These are phyloP conservation scores for Aurelia aurita DNA, from an alignment of 30 jellyfish, hydroid and myxozoan species.

Conservation along the genomic window DNA sequence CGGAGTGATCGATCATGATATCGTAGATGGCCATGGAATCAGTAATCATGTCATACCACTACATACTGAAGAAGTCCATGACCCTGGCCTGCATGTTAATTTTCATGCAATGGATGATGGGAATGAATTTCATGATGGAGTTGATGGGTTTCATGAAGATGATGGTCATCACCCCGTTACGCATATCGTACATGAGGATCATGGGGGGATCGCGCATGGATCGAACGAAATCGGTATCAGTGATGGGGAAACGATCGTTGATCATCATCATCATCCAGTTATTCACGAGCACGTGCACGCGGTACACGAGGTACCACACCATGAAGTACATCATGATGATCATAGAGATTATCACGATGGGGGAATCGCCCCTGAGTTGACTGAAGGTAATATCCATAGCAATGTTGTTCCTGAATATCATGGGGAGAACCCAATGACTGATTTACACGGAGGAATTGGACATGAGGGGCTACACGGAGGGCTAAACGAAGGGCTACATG, in stretches of 20 bases:
- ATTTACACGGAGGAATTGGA: slow-evolving; percentile 19
- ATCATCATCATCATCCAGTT: slow-evolving; percentile 23
- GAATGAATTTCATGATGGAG: slow-evolving; percentile 21
- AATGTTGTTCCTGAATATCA: slow-evolving; percentile 60
- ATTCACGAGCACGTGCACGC: slow-evolving; percentile 5
- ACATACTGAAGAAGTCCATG: slow-evolving; percentile 32
- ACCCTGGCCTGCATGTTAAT: slow-evolving; percentile 54
- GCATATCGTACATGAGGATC: slow-evolving; percentile 5
- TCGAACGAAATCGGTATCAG: slow-evolving; percentile 14
- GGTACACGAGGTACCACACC: slow-evolving; percentile 51
- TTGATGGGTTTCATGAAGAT: slow-evolving; percentile 2
- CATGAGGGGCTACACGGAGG: background rate
- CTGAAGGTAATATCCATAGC: slow-evolving; percentile 32
- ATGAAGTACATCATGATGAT: slow-evolving; percentile 38
- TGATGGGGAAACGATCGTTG: slow-evolving; percentile 20
- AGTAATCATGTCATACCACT: slow-evolving; percentile 2
- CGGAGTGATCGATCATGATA: background rate
- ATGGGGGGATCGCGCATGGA: slow-evolving; percentile 13
- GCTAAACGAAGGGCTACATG: slow-evolving; percentile 10
- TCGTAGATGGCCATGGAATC: slow-evolving; percentile 39
- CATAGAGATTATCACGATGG: slow-evolving; percentile 56
- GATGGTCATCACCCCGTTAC: background rate
- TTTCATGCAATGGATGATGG: slow-evolving; percentile 48
- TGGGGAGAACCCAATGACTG: slow-evolving; percentile 55
- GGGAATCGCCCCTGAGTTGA: slow-evolving; percentile 42